Conservation (phyloP, 2,888 invertebrate genomes). For the Chouioia cunea region DNA sequence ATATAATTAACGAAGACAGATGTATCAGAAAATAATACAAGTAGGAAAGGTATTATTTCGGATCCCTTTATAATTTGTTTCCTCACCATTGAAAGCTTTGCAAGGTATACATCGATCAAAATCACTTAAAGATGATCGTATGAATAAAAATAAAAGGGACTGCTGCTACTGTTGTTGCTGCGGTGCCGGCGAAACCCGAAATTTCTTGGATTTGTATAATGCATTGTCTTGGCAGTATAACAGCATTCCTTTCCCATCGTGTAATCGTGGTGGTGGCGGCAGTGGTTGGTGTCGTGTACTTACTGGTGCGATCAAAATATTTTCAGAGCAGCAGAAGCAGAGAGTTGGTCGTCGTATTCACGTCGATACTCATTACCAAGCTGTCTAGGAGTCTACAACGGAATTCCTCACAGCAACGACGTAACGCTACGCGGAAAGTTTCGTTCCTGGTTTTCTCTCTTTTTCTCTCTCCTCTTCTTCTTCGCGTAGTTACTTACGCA, state of each 20-base stretch:
- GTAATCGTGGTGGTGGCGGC: background rate
- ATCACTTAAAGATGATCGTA: slow-evolving; percentile 1
- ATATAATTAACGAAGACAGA: too few relatives aligned
- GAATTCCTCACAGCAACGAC: too few relatives aligned
- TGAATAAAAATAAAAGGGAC: slow-evolving; percentile 17
- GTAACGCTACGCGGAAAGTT: background rate
- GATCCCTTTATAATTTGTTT: background rate
- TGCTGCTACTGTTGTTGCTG: too few relatives aligned
- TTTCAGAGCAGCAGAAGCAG: slow-evolving; percentile 9
- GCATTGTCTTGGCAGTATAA: slow-evolving; percentile 15
- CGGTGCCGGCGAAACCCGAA: background rate
- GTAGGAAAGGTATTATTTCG: background rate
- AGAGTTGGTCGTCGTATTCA: slow-evolving; percentile 17
- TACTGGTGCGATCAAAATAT: slow-evolving; percentile 34
- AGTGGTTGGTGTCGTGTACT: background rate
- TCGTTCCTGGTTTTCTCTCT: slow-evolving; percentile 5
- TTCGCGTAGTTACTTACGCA: background rate
- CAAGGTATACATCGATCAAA: background rate
- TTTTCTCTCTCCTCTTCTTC: slow-evolving; percentile 4
- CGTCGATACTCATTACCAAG: slow-evolving; percentile 33
- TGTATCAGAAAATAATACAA: background rate
- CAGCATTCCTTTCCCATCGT: slow-evolving; percentile 31
- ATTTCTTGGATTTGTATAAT: background rate
- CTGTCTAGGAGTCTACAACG: too few relatives aligned
- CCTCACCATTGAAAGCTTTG: background rate